These are phyloP conservation scores for Tetrao urogallus DNA, from an alignment of 2,113 vertebrate genomes.

Conservation along the genomic window DNA sequence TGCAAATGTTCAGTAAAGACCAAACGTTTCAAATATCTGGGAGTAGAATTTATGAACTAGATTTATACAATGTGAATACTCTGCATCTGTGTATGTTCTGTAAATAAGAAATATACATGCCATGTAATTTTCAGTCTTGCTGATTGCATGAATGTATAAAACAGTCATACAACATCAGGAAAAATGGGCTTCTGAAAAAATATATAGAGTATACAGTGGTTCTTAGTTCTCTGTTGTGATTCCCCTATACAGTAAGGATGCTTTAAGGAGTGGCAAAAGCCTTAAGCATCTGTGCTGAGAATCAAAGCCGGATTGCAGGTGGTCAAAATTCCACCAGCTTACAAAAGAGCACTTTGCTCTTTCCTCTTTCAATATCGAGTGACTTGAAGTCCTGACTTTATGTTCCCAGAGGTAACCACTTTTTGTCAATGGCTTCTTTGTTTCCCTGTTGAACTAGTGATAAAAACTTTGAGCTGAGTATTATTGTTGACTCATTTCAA, in stretches of 20 bases:
- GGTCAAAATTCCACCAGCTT: background rate
- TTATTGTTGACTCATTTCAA: conserved; percentile 47
- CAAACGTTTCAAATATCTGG: background rate
- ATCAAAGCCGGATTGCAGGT: conserved; percentile 6
- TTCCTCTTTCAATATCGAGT: background rate
- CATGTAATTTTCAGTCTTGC: background rate
- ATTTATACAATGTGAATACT: background rate
- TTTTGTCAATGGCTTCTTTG: conserved; percentile 60
- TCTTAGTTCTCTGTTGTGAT: rapidly evolving
- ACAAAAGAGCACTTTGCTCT: conserved; percentile 29
- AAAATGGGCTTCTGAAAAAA: background rate
- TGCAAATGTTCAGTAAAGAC: background rate
- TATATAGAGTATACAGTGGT: background rate
- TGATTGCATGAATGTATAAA: background rate
- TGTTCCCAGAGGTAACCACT: conserved; percentile 16
- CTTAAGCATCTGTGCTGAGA: background rate
- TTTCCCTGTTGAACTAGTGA: conserved; percentile 57
- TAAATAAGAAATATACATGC: background rate
- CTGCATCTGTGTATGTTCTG: background rate
- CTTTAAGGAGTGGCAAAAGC: background rate
- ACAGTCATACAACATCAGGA: background rate
- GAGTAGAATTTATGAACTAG: background rate
- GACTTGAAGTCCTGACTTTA: conserved; percentile 29
- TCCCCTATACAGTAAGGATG: background rate
- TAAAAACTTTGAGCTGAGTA: conserved; percentile 53